A percentile compares a stretch with the other conserved stretches of the same genome.
Evolutionary conservation across 2,113 vertebrate genomes (phyloP).

Genomic region (Perca fluviatilis): DNA sequence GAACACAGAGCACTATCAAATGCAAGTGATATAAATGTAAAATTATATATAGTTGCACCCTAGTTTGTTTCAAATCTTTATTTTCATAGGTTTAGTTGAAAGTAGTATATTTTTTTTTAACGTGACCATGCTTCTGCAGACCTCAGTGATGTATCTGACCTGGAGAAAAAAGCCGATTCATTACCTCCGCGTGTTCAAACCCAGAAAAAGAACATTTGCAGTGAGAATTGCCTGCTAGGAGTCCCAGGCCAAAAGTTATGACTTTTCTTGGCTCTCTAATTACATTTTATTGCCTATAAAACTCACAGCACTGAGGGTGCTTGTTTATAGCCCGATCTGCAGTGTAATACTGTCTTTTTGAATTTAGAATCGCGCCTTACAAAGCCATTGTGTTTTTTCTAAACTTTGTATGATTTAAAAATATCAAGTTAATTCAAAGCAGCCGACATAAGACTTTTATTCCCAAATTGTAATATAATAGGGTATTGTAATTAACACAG

Average conservation of each 20-base stretch:
- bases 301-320: conserved; percentile 76
- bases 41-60: neutral
- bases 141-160: conserved; percentile 82
- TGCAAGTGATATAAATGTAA: neutral
- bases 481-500: neutral
- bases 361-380: conserved; percentile 43
- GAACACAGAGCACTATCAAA: neutral
- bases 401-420: conserved; percentile 45
- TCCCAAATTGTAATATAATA: conserved; percentile 3
- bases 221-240: conserved; percentile 84
- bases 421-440: conserved; percentile 12
- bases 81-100: neutral
- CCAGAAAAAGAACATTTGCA: conserved; percentile 88
- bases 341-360: conserved; percentile 52
- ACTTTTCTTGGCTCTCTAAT: conserved; percentile 82
- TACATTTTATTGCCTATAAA: conserved; percentile 86
- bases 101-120: neutral
- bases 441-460: neutral
- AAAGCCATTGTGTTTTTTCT: conserved; percentile 14
- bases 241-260: conserved; percentile 91
- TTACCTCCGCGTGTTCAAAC: conserved; percentile 76
- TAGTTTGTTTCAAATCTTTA: neutral
- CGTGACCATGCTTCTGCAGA: neutral
- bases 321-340: conserved; percentile 68
- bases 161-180: conserved; percentile 86